Evolutionary conservation across 2,888 invertebrate species (phyloP), one percentile per base, ranked within the genome.

Genomic region (Villa cingulata): DNA sequence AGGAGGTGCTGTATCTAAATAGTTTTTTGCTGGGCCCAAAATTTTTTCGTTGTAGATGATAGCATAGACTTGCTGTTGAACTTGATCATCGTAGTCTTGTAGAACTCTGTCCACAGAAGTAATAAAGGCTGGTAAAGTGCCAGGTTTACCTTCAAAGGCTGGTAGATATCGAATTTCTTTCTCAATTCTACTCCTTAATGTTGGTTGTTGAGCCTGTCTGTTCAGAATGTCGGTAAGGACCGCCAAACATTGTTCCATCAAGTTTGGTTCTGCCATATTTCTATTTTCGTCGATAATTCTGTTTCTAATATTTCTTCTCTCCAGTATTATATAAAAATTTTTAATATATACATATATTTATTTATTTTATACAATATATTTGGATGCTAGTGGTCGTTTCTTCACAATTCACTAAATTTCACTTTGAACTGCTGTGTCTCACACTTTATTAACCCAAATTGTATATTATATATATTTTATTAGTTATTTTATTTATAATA

Each of bases 21-120:
- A 47, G 29, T 50, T 50, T 23, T 50, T 48, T 36, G 47, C 46
- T 19, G 29, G 36, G 43, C 43, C 43, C n/a, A 36, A 20, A 15
- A 49, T 39, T 17, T 18, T 39, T 2, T 39, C 19, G 3, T 6
- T 39, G 18, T 6, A 39, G 1, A 39, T 39, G 1, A 39, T 4
- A 2, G 2, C 18, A 18, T 39, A 39, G 2, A 23, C 23, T 23
- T 41, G 41, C 5, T 3, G 41, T 4, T 3, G 4, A 23, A 23
- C 41, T 23, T 41, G 41, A 41, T 23, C 6, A 3, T 23, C 23
- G 23, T 41, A 23, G 6, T 32, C 38, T 39, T 18, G 18, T 18
- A 39, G 3, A 14, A 23, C 23, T 15, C 23, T 32, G 4, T 15
- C 18, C 1, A 39, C 39, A 1, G 19, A 3, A 5, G 2, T 6